Evolutionary conservation across 2,113 vertebrate genomes (phyloP), one percentile per base, ranked within the genome.

Genomic region (Archilochus colubris): DNA sequence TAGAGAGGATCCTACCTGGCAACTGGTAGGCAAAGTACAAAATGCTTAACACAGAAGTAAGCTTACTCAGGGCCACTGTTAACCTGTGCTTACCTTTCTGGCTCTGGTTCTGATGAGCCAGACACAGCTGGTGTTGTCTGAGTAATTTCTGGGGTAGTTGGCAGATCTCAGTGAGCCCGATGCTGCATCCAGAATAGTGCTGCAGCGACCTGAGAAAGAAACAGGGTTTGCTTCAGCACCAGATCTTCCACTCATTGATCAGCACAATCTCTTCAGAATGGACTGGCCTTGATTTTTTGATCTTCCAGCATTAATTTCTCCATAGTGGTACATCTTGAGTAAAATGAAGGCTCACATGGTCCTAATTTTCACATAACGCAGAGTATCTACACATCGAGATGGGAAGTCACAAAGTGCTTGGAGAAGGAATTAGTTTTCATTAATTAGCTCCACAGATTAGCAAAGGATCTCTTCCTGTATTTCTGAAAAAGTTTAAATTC

Each of bases 51-150:
- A 1, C 0, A 48, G 12, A 54, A 30, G 8, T 21, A 28, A 36
- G 9, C 30, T 31, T 28, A 50, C 70, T 63, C 22, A 67, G 67
- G 57, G 36, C 17, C 51, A 25, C n/a, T 55, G 0, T 82, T 67
- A 75, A 55, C 21, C 6, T 57, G 19, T 50, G 40, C 23, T 94
- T 96, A 96, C 96, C 96, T 85, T 94, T 88, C 50, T 80, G 30
- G 83, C 48, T 67, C 74, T 90, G 7, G 92, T 96, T 73, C 96
- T 91, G 88, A 97, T 80, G 30, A 97, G 96, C 96, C 96, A 97
- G 46, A 96, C 89, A 25, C 96, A 97, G 43, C 72, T 94, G 62
- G 91, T 92, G 61, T 93, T 96, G 50, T 95, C 91, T 19, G 90
- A 89, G 9, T 95, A 95, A 79, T 96, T 95, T 58, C 58, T 91